Base-by-base conservation (phyloP, 2,113 vertebrate species). In the Lipophrys pholis region DNA sequence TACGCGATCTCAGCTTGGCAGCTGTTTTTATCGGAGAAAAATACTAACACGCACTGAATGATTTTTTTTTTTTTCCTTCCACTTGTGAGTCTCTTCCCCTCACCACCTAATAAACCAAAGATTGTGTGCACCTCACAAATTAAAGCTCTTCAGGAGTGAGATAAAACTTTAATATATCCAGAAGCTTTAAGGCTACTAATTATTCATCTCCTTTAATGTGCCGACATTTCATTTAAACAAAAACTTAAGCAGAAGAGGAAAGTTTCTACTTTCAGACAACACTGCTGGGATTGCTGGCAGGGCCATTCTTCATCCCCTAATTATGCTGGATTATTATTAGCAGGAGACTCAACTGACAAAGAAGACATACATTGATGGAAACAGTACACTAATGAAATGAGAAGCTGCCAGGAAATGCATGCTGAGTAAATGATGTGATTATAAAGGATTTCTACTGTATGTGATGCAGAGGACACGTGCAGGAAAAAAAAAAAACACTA, bases 311-410 rank as follows among this genome's bases (percentile, higher is more conserved):
- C 87, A 87, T 84, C 82, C 90, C 73, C 78, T 86, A 91, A 91
- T 91, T 91, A 91, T 69, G 69, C 78, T 56, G 58, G 59, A 89
- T 89, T 91, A 91, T 91, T 88, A 90, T 90, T 88, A 90, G 85
- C 89, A 61, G 46, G 84, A 86, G 78, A 88, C 76, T 72, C 81
- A 89, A 88, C 53, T 80, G 82, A 86, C 60, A 49, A 73, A 77
- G 70, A 80, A 69, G 84, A 89, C 67, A 64, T 69, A 82, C 78
- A 80, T 81, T 86, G 81, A 90, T 89, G 82, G 82, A 81, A 76
- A 82, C 51, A 35, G 59, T 30, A 76, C 35, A 6, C 74, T 89
- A 91, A 89, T 91, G 75, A 91, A 92, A 92, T 90, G 60, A 88
- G 70, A 63, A 71, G 86, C 89, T 80, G 76, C 68, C 78, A 82